Percentiles rank a stretch among this genome's conserved stretches.
Conservation (phyloP, 2,888 invertebrate genomes). For the Cantharis rustica region DNA sequence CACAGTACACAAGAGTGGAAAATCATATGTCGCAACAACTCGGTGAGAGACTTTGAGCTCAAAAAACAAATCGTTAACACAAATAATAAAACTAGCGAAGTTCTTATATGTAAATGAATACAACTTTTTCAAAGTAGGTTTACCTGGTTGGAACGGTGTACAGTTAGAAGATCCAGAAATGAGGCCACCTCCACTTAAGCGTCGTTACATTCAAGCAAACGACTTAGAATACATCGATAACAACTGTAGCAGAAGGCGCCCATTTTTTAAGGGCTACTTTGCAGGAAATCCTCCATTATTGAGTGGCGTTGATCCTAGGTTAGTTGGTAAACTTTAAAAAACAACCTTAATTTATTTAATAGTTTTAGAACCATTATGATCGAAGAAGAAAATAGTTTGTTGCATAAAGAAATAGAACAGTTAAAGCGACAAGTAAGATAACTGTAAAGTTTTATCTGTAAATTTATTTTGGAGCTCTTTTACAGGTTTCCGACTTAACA, state of each 20-base stretch:
- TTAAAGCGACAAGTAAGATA: slow-evolving; percentile 66
- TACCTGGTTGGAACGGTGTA: slow-evolving; percentile 40
- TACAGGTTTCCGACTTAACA: slow-evolving; percentile 68
- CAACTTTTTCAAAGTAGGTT: slow-evolving; percentile 4
- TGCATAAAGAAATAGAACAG: slow-evolving; percentile 71
- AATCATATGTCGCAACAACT: no score
- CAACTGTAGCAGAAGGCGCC: slow-evolving; percentile 25
- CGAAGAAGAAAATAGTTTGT: slow-evolving; percentile 70
- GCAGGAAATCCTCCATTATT: slow-evolving; percentile 52
- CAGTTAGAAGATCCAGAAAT: slow-evolving; percentile 49
- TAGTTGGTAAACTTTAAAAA: slow-evolving; percentile 25
- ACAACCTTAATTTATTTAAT: slow-evolving; percentile 6
- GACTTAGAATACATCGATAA: slow-evolving; percentile 35
- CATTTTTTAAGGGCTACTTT: slow-evolving; percentile 52
- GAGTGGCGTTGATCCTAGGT: slow-evolving; percentile 48
- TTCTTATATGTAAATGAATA: no score
- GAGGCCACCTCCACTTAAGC: slow-evolving; percentile 50
- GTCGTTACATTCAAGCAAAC: slow-evolving; percentile 45
- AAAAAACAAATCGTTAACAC: no score
- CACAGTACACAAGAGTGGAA: no score
- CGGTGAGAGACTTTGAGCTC: no score
- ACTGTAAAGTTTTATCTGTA: background rate
- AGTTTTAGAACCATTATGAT: slow-evolving; percentile 56
- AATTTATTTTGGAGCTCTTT: slow-evolving; percentile 4
- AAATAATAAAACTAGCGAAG: no score